Evolutionary conservation across 2,113 vertebrate species (phyloP).

Genomic region (Ochotona curzoniae): DNA sequence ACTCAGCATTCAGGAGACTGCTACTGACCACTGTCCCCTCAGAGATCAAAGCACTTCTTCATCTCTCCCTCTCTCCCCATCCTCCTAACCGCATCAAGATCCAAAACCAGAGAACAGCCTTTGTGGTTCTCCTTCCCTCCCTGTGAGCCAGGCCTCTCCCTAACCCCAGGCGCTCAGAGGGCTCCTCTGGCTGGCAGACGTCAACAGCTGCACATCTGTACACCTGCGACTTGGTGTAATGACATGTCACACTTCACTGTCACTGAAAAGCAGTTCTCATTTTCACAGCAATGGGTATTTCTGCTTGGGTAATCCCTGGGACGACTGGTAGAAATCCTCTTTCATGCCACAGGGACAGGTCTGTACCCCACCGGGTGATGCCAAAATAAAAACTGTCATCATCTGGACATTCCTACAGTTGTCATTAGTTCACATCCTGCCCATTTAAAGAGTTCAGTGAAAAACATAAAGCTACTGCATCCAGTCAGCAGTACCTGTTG

Average conservation of each 20-base stretch:
- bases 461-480: conserved; percentile 11
- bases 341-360: not conserved
- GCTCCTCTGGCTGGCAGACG: not conserved
- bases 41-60: not conserved
- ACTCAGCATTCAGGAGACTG: not conserved
- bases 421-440: conserved; percentile 18
- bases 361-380: not conserved
- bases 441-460: conserved; percentile 49
- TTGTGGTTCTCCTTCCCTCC: conserved; percentile 16
- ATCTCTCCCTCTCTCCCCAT: not conserved
- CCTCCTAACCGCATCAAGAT: not conserved
- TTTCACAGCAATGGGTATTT: conserved; percentile 31
- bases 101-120: conserved; percentile 40
- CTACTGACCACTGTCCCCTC: too few relatives aligned
- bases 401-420: conserved; percentile 30
- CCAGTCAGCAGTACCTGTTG: not conserved
- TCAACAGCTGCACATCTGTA: too few relatives aligned
- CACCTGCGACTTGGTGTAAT: not conserved
- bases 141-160: not conserved
- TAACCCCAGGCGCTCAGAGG: not conserved
- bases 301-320: not conserved
- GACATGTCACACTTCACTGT: too few relatives aligned
- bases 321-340: not conserved
- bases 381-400: not conserved
- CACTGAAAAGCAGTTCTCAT: not conserved